Percentiles rank a stretch among this genome's conserved stretches.
phyloP scores from a whole-genome alignment of 2,113 vertebrate species.

The Neogobius melanostomus region DNA sequence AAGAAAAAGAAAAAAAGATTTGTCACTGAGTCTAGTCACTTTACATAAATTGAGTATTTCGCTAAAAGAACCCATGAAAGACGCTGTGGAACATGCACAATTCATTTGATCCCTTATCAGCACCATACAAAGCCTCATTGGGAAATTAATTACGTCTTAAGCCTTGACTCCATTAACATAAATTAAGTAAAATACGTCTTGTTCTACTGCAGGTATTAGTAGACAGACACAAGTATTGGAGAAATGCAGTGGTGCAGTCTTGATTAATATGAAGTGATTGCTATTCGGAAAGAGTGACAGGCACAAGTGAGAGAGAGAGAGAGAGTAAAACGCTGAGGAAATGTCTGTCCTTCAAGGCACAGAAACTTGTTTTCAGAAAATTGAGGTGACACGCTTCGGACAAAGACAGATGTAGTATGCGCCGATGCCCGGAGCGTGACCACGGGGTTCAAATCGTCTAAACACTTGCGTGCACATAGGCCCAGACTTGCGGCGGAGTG shows the following conservation, averaged over 20 bases:
- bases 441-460: slow-evolving; percentile 50
- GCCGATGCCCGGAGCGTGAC: slow-evolving; percentile 65
- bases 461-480: not conserved
- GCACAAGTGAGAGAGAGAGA: slow-evolving; percentile 48
- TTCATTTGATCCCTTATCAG: slow-evolving; percentile 19
- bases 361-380: slow-evolving; percentile 64
- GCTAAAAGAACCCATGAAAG: slow-evolving; percentile 14
- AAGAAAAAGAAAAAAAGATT: slow-evolving; percentile 3
- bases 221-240: slow-evolving; percentile 14
- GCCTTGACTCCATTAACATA: slow-evolving; percentile 21
- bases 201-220: slow-evolving; percentile 8
- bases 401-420: slow-evolving; percentile 70
- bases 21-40: slow-evolving; percentile 24
- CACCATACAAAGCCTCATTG: slow-evolving; percentile 28
- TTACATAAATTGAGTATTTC: slow-evolving; percentile 27
- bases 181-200: slow-evolving; percentile 21
- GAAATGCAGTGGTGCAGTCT: slow-evolving; percentile 14
- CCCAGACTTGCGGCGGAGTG: not conserved
- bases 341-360: slow-evolving; percentile 57
- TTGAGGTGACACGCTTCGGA: slow-evolving; percentile 61
- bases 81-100: slow-evolving; percentile 17
- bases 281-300: slow-evolving; percentile 45
- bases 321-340: slow-evolving; percentile 33
- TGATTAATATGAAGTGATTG: slow-evolving; percentile 50
- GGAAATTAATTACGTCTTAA: slow-evolving; percentile 35